Percentiles rank a stretch among this genome's conserved stretches.
phyloP scores from a whole-genome alignment of 92 coral and sea anemone species.

The Nematostella vectensis region DNA sequence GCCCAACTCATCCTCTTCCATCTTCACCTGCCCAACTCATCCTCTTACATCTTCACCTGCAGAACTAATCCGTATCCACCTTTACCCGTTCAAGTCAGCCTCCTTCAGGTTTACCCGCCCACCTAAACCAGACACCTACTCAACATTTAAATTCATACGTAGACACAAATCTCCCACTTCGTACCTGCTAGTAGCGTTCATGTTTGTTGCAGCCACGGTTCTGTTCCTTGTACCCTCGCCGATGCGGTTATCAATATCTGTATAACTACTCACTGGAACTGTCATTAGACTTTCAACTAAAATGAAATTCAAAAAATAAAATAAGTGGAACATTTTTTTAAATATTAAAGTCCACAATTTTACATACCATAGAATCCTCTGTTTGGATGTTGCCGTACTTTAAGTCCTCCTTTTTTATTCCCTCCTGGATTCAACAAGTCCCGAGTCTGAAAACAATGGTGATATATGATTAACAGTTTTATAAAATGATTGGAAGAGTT shows the following conservation, averaged over 20 bases:
- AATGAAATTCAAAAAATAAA: background rate
- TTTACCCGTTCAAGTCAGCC: no score
- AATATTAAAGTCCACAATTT: background rate
- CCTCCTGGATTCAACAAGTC: conserved; percentile 81
- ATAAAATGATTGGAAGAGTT: no score
- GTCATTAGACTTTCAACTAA: conserved; percentile 79
- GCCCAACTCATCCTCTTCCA: no score
- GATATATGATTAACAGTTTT: no score
- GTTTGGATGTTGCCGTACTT: conserved; percentile 76
- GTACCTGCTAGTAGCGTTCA: conserved; percentile 99
- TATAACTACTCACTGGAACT: conserved; percentile 83
- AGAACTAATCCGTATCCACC: no score
- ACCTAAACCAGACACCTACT: no score
- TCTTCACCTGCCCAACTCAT: no score
- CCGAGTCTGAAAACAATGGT: conserved; percentile 41
- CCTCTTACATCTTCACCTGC: no score
- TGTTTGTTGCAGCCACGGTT: conserved; percentile 94
- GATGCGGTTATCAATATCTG: conserved; percentile 79
- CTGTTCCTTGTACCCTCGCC: conserved; percentile 85
- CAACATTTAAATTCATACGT: no score
- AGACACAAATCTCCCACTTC: no score
- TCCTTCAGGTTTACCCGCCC: no score
- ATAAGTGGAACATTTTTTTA: background rate
- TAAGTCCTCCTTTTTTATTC: conserved; percentile 85
- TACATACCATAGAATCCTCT: conserved; percentile 76